Evolutionary conservation across 2,113 vertebrate genomes (phyloP).

Genomic region (Silurus glanis): DNA sequence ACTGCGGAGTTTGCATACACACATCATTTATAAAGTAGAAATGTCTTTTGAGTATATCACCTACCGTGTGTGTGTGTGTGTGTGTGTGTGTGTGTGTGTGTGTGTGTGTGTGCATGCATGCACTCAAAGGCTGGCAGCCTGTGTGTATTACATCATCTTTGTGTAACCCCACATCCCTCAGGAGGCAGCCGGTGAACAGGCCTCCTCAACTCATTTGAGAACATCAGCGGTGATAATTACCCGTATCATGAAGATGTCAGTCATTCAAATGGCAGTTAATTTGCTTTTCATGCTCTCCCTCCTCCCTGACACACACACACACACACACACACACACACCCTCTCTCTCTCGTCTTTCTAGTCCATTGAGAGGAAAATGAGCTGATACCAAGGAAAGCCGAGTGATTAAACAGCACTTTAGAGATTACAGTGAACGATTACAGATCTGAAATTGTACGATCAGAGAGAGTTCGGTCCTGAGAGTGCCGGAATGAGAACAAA

Average conservation of each 20-base stretch:
- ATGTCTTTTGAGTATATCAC: background rate
- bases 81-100: constrained; percentile 21
- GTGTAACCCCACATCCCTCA: constrained; percentile 48
- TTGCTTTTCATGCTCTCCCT: constrained; percentile 47
- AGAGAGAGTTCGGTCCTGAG: constrained; percentile 37
- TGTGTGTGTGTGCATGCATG: constrained; percentile 23
- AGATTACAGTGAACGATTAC: constrained; percentile 69
- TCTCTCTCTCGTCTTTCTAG: constrained; percentile 27
- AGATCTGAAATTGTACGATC: constrained; percentile 59
- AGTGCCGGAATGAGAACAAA: background rate
- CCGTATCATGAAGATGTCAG: constrained; percentile 61
- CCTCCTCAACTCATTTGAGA: constrained; percentile 48
- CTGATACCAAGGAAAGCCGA: constrained; percentile 61
- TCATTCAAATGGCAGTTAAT: constrained; percentile 58
- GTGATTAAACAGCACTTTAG: constrained; percentile 62
- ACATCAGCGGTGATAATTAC: constrained; percentile 58
- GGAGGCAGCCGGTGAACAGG: constrained; percentile 44
- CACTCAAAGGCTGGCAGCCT: constrained; percentile 32
- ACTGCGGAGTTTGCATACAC: background rate
- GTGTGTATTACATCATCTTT: constrained; percentile 39
- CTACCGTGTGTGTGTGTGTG: background rate
- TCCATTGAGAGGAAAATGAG: constrained; percentile 59
- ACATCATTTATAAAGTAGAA: background rate
- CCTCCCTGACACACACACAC: constrained; percentile 33
- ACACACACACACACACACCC: constrained; percentile 27